phyloP scores from a whole-genome alignment of 1,140 invertebrate genomes.

The Tetramorium alpestre region DNA sequence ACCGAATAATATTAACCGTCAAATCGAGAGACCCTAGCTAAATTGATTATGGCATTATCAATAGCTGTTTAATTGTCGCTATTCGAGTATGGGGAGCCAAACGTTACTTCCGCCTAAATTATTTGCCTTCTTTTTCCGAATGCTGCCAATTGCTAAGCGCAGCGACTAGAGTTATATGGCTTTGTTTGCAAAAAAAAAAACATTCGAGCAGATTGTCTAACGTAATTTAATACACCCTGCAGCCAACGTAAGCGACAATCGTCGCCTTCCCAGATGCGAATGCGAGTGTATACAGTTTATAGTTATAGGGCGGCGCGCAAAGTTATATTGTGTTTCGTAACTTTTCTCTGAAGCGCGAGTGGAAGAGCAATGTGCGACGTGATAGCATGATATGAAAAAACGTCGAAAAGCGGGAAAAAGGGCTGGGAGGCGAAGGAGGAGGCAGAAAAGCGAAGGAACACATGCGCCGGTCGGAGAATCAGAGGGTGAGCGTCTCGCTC shows the following conservation, averaged over 20 bases:
- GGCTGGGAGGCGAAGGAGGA: slow-evolving; percentile 53
- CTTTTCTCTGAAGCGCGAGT: slow-evolving; percentile 69
- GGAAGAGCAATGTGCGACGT: slow-evolving; percentile 62
- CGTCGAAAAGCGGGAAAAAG: slow-evolving; percentile 52
- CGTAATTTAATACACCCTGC: not conserved
- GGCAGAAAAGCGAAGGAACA: slow-evolving; percentile 74
- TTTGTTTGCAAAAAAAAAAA: not conserved
- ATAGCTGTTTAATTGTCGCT: not conserved
- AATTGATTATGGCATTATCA: slow-evolving; percentile 12
- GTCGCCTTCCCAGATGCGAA: not conserved
- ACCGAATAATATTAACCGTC: slow-evolving; percentile 80
- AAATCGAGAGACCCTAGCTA: slow-evolving; percentile 46
- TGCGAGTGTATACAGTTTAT: not conserved
- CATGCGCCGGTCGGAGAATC: slow-evolving; percentile 65
- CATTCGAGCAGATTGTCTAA: not conserved
- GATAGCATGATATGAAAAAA: slow-evolving; percentile 73
- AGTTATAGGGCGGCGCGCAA: slow-evolving; percentile 57
- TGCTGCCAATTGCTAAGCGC: not conserved
- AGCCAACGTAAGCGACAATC: not conserved
- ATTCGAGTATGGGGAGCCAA: not conserved
- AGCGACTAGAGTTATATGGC: not conserved
- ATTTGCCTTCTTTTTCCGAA: not conserved
- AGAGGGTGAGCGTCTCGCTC: slow-evolving; percentile 65
- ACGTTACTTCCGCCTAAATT: not conserved
- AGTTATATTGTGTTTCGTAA: slow-evolving; percentile 71